Base-by-base conservation (phyloP, 2,888 invertebrate genomes). In the Caenorhabditis japonica region DNA sequence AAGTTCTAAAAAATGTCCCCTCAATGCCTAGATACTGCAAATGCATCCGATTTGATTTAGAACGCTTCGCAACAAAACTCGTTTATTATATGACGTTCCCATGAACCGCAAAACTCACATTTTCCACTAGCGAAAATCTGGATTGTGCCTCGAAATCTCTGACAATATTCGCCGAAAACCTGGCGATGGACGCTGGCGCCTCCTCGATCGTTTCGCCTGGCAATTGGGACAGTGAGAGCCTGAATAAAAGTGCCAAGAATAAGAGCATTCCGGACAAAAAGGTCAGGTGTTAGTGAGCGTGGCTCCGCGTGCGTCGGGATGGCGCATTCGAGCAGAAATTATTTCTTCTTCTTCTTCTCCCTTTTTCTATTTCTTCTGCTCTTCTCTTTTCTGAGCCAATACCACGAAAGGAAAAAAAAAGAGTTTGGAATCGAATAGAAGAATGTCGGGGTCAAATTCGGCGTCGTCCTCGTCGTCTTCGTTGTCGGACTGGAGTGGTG, bases 61-160 rank as follows among this genome's bases (percentile, higher is more conserved):
- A n/a, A n/a, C n/a, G n/a, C n/a, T n/a, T n/a, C n/a, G n/a, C n/a
- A n/a, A n/a, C n/a, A n/a, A n/a, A n/a, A n/a, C n/a, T n/a, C n/a
- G n/a, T n/a, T n/a, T n/a, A n/a, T n/a, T n/a, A n/a, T n/a, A n/a
- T n/a, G n/a, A n/a, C n/a, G n/a, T n/a, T n/a, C n/a, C n/a, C n/a
- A n/a, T n/a, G n/a, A n/a, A n/a, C n/a, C 34, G 34, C 43, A 43
- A 33, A 12, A 73, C 70, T 49, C 19, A 76, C 76, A 15, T 52
- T 36, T 43, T 73, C 44, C 39, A 76, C 53, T 39, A 74, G 12
- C 0, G 55, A 53, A 25, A 70, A 74, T 7, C 53, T 36, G 10
- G 76, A 74, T 10, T 76, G 73, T 10, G 56, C 17, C 38, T 76
- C 61, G 46, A 76, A 76, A 23, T 59, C 60, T 10, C 51, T 30